phyloP scores from a whole-genome alignment of 1,140 invertebrate species.

The Cepaea nemoralis region DNA sequence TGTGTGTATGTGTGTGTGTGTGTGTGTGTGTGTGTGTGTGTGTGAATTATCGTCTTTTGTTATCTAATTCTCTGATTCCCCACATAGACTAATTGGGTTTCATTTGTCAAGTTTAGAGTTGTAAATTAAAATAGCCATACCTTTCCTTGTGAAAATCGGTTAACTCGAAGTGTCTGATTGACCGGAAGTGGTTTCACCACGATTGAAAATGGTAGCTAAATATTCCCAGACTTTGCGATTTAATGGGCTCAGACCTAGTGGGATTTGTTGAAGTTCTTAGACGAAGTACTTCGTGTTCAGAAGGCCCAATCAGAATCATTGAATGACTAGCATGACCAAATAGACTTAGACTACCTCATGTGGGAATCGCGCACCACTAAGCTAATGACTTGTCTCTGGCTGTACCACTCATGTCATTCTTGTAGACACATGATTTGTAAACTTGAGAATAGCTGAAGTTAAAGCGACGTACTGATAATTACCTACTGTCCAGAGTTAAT shows the following conservation, averaged over 20 bases:
- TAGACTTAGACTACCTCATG: neutral
- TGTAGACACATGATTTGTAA: neutral
- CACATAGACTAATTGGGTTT: no score
- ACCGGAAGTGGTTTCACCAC: neutral
- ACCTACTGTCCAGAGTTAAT: no score
- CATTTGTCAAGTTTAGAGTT: no score
- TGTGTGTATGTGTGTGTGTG: no score
- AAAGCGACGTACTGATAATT: neutral
- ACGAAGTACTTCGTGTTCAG: neutral
- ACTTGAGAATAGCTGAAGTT: neutral
- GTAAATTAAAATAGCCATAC: no score
- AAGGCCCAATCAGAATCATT: neutral
- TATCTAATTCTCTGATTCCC: no score
- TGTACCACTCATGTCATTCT: neutral
- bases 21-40: no score
- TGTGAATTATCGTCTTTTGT: no score
- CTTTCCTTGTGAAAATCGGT: no score
- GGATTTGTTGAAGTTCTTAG: neutral
- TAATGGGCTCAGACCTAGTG: neutral
- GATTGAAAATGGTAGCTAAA: neutral
- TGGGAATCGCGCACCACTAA: neutral
- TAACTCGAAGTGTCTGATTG: neutral
- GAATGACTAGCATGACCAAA: neutral
- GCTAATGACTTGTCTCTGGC: neutral
- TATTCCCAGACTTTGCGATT: neutral